Percentiles rank a stretch among this genome's conserved stretches.
Conservation (phyloP, 1,140 invertebrate species). For the Lasaia peninsularis region DNA sequence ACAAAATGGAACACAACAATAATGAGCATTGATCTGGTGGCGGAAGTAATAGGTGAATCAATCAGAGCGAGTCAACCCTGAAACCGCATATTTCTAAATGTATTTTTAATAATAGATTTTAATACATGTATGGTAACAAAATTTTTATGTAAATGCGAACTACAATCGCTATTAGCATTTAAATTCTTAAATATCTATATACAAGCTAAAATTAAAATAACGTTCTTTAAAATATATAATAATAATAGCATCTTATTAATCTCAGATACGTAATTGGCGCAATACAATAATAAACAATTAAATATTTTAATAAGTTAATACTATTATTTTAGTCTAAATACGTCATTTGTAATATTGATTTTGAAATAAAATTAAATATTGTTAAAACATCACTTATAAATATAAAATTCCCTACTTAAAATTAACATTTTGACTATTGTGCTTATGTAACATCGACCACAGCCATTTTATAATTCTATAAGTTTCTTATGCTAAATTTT, state of each 20-base stretch:
- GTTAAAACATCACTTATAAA: constrained; percentile 19
- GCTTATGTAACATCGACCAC: constrained; percentile 65
- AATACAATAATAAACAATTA: constrained; percentile 3
- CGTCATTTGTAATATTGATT: constrained; percentile 1
- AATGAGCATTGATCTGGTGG: too few species aligned
- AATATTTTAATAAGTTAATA: constrained; percentile 12
- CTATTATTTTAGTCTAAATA: constrained; percentile 22
- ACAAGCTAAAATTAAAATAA: constrained; percentile 1
- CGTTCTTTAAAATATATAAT: not conserved
- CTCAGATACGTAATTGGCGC: not conserved
- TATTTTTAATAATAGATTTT: too few species aligned
- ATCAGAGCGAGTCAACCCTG: too few species aligned
- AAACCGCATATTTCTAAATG: too few species aligned
- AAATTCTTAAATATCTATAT: not conserved
- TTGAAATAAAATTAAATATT: constrained; percentile 7
- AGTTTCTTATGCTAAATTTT: constrained; percentile 17
- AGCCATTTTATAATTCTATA: constrained; percentile 70
- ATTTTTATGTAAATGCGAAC: too few species aligned
- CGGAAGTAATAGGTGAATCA: too few species aligned
- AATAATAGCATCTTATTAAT: not conserved
- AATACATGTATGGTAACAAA: too few species aligned
- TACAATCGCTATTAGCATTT: too few species aligned
- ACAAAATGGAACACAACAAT: too few species aligned
- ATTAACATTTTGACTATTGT: constrained; percentile 42
- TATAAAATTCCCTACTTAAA: constrained; percentile 25